Conservation (phyloP, 2,888 invertebrate species). For the Psococerastis gibbosa region DNA sequence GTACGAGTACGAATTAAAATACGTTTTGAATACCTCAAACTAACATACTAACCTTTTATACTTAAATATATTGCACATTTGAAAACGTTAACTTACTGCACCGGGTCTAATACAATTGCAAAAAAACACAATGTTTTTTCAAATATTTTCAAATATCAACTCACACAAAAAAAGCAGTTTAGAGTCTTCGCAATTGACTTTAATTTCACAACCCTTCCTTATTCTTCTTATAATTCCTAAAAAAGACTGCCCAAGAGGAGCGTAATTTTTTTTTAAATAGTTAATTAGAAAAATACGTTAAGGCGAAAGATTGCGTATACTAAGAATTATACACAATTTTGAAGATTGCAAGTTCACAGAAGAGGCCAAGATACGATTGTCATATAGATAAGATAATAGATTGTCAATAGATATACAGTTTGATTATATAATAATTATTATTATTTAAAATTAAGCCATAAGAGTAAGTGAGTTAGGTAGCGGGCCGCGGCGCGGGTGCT, state of each 20-base stretch:
- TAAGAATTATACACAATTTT: neutral
- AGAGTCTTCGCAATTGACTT: slow-evolving; percentile 10
- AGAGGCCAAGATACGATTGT: slow-evolving; percentile 10
- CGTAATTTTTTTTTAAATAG: neutral
- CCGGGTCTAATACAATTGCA: no score
- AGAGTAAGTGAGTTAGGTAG: no score
- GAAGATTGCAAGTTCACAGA: neutral
- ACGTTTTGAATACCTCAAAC: slow-evolving; percentile 10
- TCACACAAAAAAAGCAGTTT: no score
- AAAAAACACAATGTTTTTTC: no score
- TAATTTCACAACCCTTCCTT: slow-evolving; percentile 7
- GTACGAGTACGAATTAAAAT: slow-evolving; percentile 10
- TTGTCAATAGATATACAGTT: slow-evolving; percentile 10
- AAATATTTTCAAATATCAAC: no score
- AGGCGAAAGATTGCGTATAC: slow-evolving; percentile 6
- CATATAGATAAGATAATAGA: slow-evolving; percentile 8
- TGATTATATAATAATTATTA: no score
- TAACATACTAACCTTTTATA: no score
- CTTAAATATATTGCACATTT: no score
- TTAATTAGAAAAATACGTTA: slow-evolving; percentile 7
- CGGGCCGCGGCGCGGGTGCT: no score
- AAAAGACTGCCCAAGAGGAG: neutral
- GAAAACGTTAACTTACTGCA: no score
- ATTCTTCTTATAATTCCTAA: neutral
- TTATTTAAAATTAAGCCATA: no score